Conservation (phyloP, 2,113 vertebrate species). For the Elgaria multicarinata region DNA sequence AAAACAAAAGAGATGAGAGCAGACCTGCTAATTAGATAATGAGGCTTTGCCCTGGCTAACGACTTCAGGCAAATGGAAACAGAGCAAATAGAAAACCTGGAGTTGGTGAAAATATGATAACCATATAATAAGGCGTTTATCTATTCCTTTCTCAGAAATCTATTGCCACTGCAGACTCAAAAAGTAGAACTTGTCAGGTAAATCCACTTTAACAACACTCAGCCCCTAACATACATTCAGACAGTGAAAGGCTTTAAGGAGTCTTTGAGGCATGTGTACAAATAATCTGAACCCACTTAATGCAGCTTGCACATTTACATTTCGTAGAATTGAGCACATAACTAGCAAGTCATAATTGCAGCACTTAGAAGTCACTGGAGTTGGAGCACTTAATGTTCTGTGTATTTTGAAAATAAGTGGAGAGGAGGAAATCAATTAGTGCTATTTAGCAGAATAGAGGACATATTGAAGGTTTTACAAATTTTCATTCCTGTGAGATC, state of each 20-base stretch:
- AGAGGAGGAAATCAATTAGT: neutral
- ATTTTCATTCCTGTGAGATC: neutral
- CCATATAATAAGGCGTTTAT: neutral
- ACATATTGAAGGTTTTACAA: neutral
- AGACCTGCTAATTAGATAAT: neutral
- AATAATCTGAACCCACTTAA: neutral
- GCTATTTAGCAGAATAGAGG: slow-evolving; percentile 13
- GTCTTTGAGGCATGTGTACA: neutral
- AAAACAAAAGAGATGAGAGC: neutral
- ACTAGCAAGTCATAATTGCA: neutral
- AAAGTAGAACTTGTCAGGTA: neutral
- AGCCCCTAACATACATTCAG: neutral
- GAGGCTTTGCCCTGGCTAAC: neutral
- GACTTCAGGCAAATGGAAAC: neutral
- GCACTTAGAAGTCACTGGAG: neutral
- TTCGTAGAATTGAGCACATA: neutral
- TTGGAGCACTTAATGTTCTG: neutral
- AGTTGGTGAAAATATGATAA: neutral
- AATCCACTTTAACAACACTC: neutral
- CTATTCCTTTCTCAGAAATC: neutral
- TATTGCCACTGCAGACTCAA: neutral
- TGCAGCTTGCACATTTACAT: neutral
- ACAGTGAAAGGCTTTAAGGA: neutral
- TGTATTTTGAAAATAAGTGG: neutral
- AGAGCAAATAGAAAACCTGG: neutral